Conservation (phyloP, 2,888 invertebrate species). For the Hypselothyrea guttata region DNA sequence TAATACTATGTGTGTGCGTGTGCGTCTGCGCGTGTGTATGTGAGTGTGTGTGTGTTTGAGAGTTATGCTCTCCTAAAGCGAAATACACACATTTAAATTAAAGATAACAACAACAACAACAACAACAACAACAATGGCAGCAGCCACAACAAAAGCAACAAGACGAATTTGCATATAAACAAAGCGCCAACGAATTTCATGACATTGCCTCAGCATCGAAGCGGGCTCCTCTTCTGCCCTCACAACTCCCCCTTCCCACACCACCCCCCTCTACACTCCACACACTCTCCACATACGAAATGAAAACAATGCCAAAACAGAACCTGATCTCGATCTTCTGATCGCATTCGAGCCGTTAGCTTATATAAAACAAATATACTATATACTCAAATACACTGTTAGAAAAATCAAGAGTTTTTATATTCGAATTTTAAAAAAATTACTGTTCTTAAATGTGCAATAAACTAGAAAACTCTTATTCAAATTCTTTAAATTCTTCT, state of each 20-base stretch:
- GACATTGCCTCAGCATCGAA: constrained; percentile 8
- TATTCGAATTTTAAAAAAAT: too few relatives aligned
- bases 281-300: constrained; percentile 1
- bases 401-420: too few relatives aligned
- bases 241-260: background rate
- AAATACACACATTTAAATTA: constrained; percentile 52
- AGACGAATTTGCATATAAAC: constrained; percentile 71
- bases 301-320: constrained; percentile 45
- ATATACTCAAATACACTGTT: too few relatives aligned
- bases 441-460: too few relatives aligned
- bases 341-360: constrained; percentile 47
- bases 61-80: constrained; percentile 57
- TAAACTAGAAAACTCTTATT: too few relatives aligned
- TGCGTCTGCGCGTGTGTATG: constrained; percentile 17
- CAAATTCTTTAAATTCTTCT: too few relatives aligned
- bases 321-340: constrained; percentile 53
- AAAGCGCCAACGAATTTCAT: constrained; percentile 54
- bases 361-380: constrained; percentile 6
- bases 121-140: constrained; percentile 44
- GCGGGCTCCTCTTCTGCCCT: background rate
- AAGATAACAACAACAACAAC: constrained; percentile 31
- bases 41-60: constrained; percentile 28
- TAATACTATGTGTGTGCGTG: constrained; percentile 24
- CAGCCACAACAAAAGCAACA: too few relatives aligned
- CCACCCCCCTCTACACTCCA: background rate